Evolutionary conservation across 1,140 invertebrate genomes (phyloP), one percentile per base, ranked within the genome.

Genomic region (Ostrea denselamellosa): DNA sequence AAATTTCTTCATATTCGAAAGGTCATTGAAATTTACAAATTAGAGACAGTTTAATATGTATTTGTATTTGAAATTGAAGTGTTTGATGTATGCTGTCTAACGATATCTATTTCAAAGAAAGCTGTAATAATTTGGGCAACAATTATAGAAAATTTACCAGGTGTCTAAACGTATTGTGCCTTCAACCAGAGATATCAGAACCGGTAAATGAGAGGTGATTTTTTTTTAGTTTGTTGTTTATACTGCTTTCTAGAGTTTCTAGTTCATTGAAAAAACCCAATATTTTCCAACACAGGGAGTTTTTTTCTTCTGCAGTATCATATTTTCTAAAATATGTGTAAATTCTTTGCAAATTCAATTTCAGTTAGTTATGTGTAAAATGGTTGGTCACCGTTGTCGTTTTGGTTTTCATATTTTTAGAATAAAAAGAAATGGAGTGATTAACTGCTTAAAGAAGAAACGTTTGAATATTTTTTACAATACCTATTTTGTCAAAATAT

Each of bases 81-180:
- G 68, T 77, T 77, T 77, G 68, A 77, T 77, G 25, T 77, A 14
- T 4, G 8, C 9, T 77, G 12, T 28, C 68, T 77, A 77, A 77
- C 68, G 68, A 77, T 77, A 77, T 77, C 68, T 77, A 77, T 77
- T 77, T 77, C 68, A 77, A 77, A 77, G 68, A 62, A 77, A 14
- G 22, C 68, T 28, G 14, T 77, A 34, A 77, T 77, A 77, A 77
- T 77, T 77, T 34, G 14, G 25, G 68, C 28, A 44, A 77, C 68
- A 77, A 77, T 77, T 77, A 77, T 77, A 77, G 68, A 34, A 17
- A 77, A 77, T 77, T 77, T 77, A 77, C 68, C 68, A 77, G 68
- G 68, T 77, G 68, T 25, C 28, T 77, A 77, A 77, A 77, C 68
- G 68, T 25, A 77, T 77, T 77, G 28, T 77, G 68, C 22, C 28